Evolutionary conservation across 2,888 invertebrate genomes (phyloP).

Genomic region (Diaperis boleti): DNA sequence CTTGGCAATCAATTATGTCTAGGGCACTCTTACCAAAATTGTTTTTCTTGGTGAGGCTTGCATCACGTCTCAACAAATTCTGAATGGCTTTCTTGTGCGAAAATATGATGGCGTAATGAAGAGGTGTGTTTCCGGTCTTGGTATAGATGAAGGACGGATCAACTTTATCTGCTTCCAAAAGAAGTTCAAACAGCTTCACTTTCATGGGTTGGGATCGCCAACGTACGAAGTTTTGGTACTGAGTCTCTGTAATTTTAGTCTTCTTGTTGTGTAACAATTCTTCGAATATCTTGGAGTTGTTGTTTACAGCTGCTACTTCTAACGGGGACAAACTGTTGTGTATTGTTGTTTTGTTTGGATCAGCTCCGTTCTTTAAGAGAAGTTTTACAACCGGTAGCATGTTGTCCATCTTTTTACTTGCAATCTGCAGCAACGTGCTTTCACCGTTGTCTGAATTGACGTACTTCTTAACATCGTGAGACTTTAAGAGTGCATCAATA

Average conservation of each 20-base stretch:
- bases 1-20: conserved; percentile 19
- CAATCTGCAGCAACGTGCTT: conserved; percentile 32
- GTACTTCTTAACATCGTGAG: conserved; percentile 1
- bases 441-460: conserved; percentile 10
- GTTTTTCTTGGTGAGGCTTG: conserved; percentile 14
- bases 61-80: conserved; percentile 3
- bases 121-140: conserved; percentile 23
- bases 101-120: conserved; percentile 30
- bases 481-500: not conserved
- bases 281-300: conserved; percentile 12
- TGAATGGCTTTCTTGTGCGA: conserved; percentile 30
- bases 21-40: not conserved
- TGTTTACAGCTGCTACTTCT: conserved; percentile 21
- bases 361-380: conserved; percentile 19
- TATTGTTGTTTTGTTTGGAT: conserved; percentile 14
- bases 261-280: conserved; percentile 13
- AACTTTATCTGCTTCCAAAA: conserved; percentile 31
- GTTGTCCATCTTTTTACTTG: conserved; percentile 3
- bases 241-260: conserved; percentile 1
- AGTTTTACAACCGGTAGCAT: conserved; percentile 12
- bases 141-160: not conserved
- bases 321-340: conserved; percentile 8
- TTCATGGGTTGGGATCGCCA: conserved; percentile 12
- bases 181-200: conserved; percentile 9
- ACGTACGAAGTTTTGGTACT: conserved; percentile 17